phyloP scores from a whole-genome alignment of 2,888 invertebrate genomes.

The Carcina quercana region DNA sequence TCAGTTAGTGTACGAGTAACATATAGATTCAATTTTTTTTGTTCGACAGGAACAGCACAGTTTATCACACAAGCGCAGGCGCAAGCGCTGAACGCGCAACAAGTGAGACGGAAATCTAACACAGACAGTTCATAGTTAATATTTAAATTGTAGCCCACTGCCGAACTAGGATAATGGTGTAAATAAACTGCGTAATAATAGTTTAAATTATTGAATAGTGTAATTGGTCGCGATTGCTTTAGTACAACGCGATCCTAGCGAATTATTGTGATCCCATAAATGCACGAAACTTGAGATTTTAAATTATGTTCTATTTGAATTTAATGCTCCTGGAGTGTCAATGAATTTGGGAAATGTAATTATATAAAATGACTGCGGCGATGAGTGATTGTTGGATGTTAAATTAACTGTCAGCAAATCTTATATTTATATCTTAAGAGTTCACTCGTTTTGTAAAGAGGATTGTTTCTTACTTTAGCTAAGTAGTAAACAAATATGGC shows the following conservation, averaged over 20 bases:
- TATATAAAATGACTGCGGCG: no score
- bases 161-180: constrained; percentile 24
- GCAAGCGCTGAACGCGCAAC: constrained; percentile 54
- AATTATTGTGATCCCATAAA: constrained; percentile 4
- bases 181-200: not conserved
- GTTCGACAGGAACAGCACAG: constrained; percentile 56
- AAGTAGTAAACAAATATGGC: no score
- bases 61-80: constrained; percentile 61
- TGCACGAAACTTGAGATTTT: not conserved
- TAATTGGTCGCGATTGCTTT: constrained; percentile 1
- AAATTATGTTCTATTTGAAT: constrained; percentile 2
- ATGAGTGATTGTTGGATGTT: no score
- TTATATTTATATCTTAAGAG: no score
- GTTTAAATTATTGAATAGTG: constrained; percentile 6
- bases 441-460: no score
- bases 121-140: constrained; percentile 65
- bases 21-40: no score
- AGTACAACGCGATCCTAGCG: constrained; percentile 1
- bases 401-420: no score
- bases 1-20: no score
- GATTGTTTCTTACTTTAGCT: no score
- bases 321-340: no score
- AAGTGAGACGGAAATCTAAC: constrained; percentile 67
- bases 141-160: constrained; percentile 26
- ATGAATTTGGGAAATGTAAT: no score